phyloP scores from a whole-genome alignment of 2,797 vertebrate genomes.

The Acipenser oxyrinchus region DNA sequence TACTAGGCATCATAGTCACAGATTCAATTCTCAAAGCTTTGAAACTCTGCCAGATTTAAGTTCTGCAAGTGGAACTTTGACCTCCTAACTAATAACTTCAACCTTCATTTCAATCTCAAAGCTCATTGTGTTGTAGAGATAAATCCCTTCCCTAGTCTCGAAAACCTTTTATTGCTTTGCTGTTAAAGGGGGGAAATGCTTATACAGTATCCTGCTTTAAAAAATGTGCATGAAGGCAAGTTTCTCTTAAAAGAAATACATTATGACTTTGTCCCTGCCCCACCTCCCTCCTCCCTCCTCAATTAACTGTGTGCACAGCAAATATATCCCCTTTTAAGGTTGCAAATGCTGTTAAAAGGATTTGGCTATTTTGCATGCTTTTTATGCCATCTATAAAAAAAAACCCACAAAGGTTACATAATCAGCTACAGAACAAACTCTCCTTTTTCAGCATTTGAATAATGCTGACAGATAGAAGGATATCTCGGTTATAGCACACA shows the following conservation, averaged over 20 bases:
- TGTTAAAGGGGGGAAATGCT: conserved; percentile 26
- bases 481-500: conserved; percentile 30
- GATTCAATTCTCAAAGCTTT: conserved; percentile 56
- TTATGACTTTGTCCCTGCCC: conserved; percentile 19
- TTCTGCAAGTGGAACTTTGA: conserved; percentile 58
- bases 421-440: conserved; percentile 45
- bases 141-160: conserved; percentile 17
- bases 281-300: too few relatives aligned
- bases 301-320: background rate
- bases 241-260: conserved; percentile 26
- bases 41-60: conserved; percentile 49
- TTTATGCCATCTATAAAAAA: conserved; percentile 30
- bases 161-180: conserved; percentile 23
- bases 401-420: conserved; percentile 50
- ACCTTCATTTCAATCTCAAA: conserved; percentile 49
- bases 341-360: conserved; percentile 33
- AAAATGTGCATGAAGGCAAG: conserved; percentile 35
- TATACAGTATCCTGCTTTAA: conserved; percentile 26
- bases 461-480: conserved; percentile 50
- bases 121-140: conserved; percentile 20
- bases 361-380: conserved; percentile 24
- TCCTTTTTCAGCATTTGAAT: conserved; percentile 51
- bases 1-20: conserved; percentile 62
- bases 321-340: conserved; percentile 38
- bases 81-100: conserved; percentile 63